Conservation (phyloP, 2,797 vertebrate species). For the Antrozous pallidus region DNA sequence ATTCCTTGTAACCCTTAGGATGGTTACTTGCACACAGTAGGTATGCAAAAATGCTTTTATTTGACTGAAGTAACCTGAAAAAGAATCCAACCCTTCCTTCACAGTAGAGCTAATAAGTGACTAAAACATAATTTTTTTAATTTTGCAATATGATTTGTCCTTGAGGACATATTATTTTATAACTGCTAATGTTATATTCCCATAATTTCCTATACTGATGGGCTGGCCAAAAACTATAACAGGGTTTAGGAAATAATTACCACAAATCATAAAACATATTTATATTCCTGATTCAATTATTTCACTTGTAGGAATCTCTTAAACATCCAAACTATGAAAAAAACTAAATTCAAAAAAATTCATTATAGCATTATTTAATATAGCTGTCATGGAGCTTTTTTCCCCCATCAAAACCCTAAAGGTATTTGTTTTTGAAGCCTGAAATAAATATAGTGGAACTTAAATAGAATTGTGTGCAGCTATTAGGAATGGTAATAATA, state of each 20-base stretch:
- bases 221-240: neutral
- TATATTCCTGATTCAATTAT: neutral
- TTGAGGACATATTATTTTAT: neutral
- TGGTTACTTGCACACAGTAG: neutral
- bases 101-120: neutral
- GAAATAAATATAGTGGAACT: neutral
- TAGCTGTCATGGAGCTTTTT: neutral
- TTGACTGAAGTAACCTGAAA: neutral
- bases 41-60: neutral
- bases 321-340: neutral
- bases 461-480: neutral
- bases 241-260: neutral
- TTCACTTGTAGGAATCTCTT: neutral
- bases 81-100: neutral
- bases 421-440: neutral
- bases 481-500: neutral
- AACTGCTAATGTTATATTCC: conserved; percentile 4
- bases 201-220: neutral
- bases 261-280: neutral
- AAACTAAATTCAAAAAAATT: neutral
- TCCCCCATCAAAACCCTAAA: neutral
- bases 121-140: neutral
- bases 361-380: neutral
- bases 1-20: neutral
- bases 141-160: neutral